These are phyloP conservation scores for Melikaiella ostensackeni DNA, from an alignment of 2,888 invertebrate species.

Conservation along the genomic window DNA sequence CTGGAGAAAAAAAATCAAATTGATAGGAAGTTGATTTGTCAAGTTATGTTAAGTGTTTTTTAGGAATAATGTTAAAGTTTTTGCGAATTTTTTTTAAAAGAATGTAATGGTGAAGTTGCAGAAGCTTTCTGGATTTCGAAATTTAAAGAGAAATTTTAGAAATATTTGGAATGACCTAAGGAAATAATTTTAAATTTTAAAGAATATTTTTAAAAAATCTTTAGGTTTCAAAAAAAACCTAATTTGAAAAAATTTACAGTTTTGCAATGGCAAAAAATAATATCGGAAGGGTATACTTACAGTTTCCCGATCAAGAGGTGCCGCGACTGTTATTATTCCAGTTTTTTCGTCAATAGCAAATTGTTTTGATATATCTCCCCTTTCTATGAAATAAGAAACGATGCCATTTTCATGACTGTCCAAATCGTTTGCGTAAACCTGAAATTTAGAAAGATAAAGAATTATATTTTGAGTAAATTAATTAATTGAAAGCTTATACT, in stretches of 20 bases:
- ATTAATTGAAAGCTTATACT: too few species aligned
- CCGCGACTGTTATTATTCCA: conserved; percentile 87
- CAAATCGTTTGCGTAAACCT: conserved; percentile 89
- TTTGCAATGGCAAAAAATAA: neutral
- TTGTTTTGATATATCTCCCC: conserved; percentile 86
- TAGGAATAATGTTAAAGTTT: too few species aligned
- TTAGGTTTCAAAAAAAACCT: too few species aligned
- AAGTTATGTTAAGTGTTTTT: neutral
- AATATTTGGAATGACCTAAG: too few species aligned
- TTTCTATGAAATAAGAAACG: conserved; percentile 87
- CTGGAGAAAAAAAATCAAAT: conserved; percentile 65
- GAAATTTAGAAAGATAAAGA: conserved; percentile 50
- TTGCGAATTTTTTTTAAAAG: too few species aligned
- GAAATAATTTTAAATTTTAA: too few species aligned
- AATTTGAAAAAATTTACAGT: too few species aligned
- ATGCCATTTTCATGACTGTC: conserved; percentile 90
- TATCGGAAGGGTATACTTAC: conserved; percentile 75
- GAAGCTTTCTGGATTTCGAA: too few species aligned
- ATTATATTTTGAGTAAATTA: conserved; percentile 71
- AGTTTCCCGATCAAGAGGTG: conserved; percentile 89
- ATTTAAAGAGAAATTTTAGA: too few species aligned
- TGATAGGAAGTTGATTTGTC: neutral
- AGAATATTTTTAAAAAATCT: too few species aligned
- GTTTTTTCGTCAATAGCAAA: conserved; percentile 88
- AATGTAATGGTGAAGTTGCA: too few species aligned